Evolutionary conservation across 2,113 vertebrate genomes (phyloP).

Genomic region (Pelobates fuscus): DNA sequence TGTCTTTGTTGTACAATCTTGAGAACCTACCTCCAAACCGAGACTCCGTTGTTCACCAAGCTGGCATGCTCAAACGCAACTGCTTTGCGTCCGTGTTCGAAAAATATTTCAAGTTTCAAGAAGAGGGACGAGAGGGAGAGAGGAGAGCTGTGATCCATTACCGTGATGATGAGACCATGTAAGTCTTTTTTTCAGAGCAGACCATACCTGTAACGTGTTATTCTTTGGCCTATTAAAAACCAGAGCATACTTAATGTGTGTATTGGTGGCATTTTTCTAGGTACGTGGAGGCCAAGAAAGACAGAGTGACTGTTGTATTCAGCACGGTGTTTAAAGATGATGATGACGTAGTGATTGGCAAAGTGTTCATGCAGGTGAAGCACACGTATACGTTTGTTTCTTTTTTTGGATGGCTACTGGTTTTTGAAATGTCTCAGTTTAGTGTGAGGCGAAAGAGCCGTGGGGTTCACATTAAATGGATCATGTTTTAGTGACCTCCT

Average conservation of each 20-base stretch:
- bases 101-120: conserved; percentile 98
- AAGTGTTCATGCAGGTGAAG: conserved; percentile 98
- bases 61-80: conserved; percentile 93
- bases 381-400: not conserved
- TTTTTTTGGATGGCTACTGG: not conserved
- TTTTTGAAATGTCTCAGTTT: too few relatives aligned
- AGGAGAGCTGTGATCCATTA: conserved; percentile 95
- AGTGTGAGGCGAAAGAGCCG: too few relatives aligned
- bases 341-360: conserved; percentile 95
- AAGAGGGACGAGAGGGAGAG: conserved; percentile 94
- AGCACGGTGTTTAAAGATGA: conserved; percentile 99
- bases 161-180: conserved; percentile 97
- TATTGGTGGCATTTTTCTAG: conserved; percentile 62
- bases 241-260: too few relatives aligned
- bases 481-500: too few relatives aligned
- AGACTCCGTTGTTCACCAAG: conserved; percentile 87
- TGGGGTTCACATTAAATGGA: too few relatives aligned
- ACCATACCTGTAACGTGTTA: too few relatives aligned
- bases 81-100: conserved; percentile 98
- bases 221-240: not conserved
- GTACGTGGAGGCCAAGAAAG: conserved; percentile 97
- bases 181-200: conserved; percentile 58
- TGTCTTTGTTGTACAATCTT: conserved; percentile 87
- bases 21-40: conserved; percentile 88
- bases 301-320: conserved; percentile 97